phyloP scores from a whole-genome alignment of 2,113 vertebrate species.

The Ailuropoda melanoleuca region DNA sequence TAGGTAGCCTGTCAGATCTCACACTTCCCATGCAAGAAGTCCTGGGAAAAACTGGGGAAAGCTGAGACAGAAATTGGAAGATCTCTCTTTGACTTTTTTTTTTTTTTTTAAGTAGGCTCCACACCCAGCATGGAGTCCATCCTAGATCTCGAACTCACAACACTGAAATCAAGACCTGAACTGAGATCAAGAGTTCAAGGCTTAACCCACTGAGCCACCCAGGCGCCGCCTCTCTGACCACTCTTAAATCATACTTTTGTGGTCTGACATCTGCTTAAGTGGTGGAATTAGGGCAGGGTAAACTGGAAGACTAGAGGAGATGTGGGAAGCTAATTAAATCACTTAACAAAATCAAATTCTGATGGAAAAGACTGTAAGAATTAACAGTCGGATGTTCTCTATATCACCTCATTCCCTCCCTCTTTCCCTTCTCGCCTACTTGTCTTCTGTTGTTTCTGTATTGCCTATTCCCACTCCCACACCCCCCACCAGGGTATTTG shows the following conservation, averaged over 20 bases:
- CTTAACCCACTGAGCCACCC: background rate
- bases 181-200: background rate
- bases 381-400: background rate
- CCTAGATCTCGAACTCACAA: background rate
- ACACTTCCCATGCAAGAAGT: accelerated
- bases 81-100: background rate
- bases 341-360: background rate
- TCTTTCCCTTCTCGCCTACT: background rate
- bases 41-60: background rate
- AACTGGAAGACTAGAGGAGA: background rate
- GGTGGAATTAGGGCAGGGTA: accelerated
- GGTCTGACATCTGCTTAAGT: accelerated
- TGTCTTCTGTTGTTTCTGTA: background rate
- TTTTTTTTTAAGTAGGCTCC: background rate
- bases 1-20: background rate
- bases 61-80: background rate
- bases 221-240: background rate
- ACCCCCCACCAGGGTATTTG: background rate
- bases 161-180: background rate
- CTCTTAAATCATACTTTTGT: background rate
- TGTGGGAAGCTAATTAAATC: background rate
- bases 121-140: background rate
- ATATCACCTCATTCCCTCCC: background rate
- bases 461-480: background rate
- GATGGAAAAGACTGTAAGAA: background rate